Percentiles rank a stretch among this genome's conserved stretches.
These are phyloP conservation scores for Leucozona laternaria DNA, from an alignment of 2,888 invertebrate species.

Conservation along the genomic window DNA sequence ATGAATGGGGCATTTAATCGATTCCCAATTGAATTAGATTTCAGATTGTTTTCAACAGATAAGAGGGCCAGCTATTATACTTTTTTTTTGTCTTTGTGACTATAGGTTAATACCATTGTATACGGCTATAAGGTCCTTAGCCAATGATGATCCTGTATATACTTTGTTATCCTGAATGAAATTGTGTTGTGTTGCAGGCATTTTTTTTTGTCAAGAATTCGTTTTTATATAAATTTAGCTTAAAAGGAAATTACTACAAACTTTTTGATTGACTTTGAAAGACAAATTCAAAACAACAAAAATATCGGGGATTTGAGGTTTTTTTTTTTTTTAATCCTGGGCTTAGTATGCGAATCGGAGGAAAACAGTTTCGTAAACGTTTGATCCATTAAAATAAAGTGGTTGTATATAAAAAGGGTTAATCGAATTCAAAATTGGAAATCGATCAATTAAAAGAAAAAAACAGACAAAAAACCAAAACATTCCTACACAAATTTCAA, in stretches of 20 bases:
- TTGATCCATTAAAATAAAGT: too few species aligned
- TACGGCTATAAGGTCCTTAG: too few species aligned
- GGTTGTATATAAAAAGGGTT: too few species aligned
- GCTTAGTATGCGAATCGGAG: neutral
- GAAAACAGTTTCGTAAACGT: neutral
- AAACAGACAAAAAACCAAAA: too few species aligned
- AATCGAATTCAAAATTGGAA: too few species aligned
- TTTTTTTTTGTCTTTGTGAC: neutral
- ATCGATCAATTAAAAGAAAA: too few species aligned
- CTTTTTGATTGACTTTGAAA: neutral
- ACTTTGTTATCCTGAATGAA: neutral
- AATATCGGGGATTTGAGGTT: neutral
- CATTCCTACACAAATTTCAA: too few species aligned
- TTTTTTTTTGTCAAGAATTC: neutral
- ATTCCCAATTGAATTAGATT: conserved; percentile 47
- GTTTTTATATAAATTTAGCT: neutral
- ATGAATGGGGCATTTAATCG: conserved; percentile 38
- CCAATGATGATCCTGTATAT: neutral
- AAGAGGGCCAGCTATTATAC: neutral
- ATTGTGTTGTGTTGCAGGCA: neutral
- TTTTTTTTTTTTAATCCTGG: neutral
- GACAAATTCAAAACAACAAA: neutral
- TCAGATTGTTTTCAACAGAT: neutral
- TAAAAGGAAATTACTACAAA: neutral
- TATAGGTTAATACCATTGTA: neutral